A percentile compares a stretch with the other conserved stretches of the same genome.
These are phyloP conservation scores for Epinotia ramella DNA, from an alignment of 2,888 invertebrate species.

Conservation along the genomic window DNA sequence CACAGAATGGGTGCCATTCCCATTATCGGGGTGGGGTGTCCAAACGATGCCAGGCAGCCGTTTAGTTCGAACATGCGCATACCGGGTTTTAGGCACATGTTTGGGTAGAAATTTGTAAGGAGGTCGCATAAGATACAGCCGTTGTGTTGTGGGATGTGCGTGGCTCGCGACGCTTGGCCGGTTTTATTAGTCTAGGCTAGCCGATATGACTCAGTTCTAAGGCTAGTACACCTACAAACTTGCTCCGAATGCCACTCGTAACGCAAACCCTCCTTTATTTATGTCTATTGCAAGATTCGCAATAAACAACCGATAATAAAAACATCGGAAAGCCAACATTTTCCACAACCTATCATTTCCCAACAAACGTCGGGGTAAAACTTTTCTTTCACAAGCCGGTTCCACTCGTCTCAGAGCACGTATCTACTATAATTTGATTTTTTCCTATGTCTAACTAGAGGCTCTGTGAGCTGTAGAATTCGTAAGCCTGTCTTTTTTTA, in stretches of 20 bases:
- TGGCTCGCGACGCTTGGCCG: background rate
- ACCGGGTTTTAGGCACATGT: no score
- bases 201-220: no score
- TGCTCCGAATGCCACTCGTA: background rate
- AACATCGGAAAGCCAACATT: slow-evolving; percentile 28
- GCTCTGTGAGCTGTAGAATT: no score
- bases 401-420: background rate
- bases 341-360: slow-evolving; percentile 38
- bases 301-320: slow-evolving; percentile 29
- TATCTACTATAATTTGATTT: background rate
- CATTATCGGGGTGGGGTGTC: no score
- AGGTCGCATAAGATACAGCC: background rate
- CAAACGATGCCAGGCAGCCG: no score
- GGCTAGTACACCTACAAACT: background rate
- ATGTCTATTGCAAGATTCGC: slow-evolving; percentile 9
- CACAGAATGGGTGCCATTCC: no score
- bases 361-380: slow-evolving; percentile 26
- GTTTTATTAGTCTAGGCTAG: no score
- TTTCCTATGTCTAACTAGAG: background rate
- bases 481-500: no score
- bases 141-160: background rate
- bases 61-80: no score
- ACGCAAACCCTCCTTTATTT: background rate
- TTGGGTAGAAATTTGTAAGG: no score
- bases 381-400: slow-evolving; percentile 13